Percentiles rank a stretch among this genome's conserved stretches.
Conservation (phyloP, 2,888 invertebrate species). For the Cinara cedri region DNA sequence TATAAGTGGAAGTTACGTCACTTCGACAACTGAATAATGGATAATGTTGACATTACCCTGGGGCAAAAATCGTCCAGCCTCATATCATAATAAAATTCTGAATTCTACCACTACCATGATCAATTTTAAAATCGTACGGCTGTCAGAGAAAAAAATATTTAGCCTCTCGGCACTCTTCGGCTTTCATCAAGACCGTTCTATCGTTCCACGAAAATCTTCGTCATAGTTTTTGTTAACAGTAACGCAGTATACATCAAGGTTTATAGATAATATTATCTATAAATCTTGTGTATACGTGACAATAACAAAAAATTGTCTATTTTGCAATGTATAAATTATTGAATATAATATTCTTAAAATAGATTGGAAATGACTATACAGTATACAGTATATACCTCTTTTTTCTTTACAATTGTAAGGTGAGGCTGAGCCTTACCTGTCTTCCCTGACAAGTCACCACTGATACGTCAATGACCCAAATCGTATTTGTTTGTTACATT, state of each 20-base stretch:
- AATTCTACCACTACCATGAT: neutral
- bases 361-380: neutral
- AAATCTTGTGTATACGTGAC: neutral
- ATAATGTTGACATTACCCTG: neutral
- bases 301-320: neutral
- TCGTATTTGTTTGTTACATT: too few relatives aligned
- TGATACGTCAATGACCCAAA: too few relatives aligned
- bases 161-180: slow-evolving; percentile 13
- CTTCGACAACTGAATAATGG: neutral
- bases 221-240: slow-evolving; percentile 13
- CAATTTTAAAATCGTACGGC: too few relatives aligned
- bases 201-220: neutral
- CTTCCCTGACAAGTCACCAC: neutral
- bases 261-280: too few relatives aligned
- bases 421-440: neutral
- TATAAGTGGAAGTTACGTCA: neutral
- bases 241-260: neutral
- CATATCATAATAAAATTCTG: neutral
- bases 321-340: neutral
- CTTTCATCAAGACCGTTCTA: slow-evolving; percentile 13
- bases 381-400: neutral
- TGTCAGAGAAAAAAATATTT: slow-evolving; percentile 3
- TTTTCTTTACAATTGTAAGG: neutral
- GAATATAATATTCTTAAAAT: neutral
- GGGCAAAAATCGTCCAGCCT: neutral